Evolutionary conservation across 2,888 invertebrate genomes (phyloP).

Genomic region (Acanthosepion lycidas): DNA sequence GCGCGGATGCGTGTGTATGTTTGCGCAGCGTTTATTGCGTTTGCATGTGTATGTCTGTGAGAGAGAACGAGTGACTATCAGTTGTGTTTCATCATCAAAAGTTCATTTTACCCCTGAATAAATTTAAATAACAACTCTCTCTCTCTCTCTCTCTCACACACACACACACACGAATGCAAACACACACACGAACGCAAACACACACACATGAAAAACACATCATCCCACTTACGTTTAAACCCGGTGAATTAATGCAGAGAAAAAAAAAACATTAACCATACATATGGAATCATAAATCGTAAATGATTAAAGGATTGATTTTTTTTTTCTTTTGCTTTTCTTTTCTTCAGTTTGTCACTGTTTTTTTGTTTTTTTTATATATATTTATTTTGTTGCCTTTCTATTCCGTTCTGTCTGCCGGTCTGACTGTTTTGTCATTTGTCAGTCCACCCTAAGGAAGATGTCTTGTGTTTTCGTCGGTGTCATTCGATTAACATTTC

Average conservation of each 20-base stretch:
- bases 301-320: neutral
- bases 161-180: too few relatives aligned
- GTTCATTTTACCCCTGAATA: too few relatives aligned
- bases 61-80: too few relatives aligned
- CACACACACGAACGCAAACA: neutral
- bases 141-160: too few relatives aligned
- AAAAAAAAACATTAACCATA: neutral
- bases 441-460: neutral
- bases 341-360: neutral
- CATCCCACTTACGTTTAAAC: neutral
- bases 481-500: constrained; percentile 33
- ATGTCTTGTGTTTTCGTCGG: neutral
- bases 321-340: neutral
- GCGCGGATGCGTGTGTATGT: neutral
- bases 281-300: neutral
- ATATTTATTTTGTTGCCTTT: neutral
- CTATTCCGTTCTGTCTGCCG: neutral
- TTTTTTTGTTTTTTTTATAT: accelerated
- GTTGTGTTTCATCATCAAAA: too few relatives aligned
- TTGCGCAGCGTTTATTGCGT: too few relatives aligned
- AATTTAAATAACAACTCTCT: too few relatives aligned
- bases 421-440: neutral
- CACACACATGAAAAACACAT: neutral
- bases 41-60: too few relatives aligned
- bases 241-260: neutral